These are phyloP conservation scores for Aurelia sp. DNA, from an alignment of 30 jellyfish, hydroid and myxozoan genomes.

Conservation along the genomic window DNA sequence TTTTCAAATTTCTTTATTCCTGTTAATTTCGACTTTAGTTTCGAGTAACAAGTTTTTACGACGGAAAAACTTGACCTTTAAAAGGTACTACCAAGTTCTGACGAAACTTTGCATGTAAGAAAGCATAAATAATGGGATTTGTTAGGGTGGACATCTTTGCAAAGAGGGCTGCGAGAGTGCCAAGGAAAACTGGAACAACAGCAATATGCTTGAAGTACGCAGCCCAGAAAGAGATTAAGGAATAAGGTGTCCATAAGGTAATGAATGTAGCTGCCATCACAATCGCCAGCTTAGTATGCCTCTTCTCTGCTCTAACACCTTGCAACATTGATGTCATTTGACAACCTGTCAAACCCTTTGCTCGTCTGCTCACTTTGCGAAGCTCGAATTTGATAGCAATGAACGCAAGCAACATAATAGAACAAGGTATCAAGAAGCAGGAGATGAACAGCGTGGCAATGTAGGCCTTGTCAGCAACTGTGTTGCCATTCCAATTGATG, in stretches of 20 bases:
- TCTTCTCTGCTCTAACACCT: slow-evolving; percentile 54
- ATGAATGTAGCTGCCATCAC: slow-evolving; percentile 59
- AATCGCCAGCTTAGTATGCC: slow-evolving; percentile 54
- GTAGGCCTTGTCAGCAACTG: slow-evolving; percentile 34
- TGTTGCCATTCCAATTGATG: slow-evolving; percentile 60
- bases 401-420: slow-evolving; percentile 48
- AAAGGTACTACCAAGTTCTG: slow-evolving; percentile 31
- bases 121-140: slow-evolving; percentile 72
- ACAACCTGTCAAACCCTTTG: slow-evolving; percentile 10
- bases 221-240: slow-evolving; percentile 49
- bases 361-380: slow-evolving; percentile 41
- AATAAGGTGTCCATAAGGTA: slow-evolving; percentile 75
- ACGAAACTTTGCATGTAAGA: slow-evolving; percentile 55
- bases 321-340: slow-evolving; percentile 27
- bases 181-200: slow-evolving; percentile 23
- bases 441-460: slow-evolving; percentile 35
- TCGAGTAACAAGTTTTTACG: too few relatives aligned
- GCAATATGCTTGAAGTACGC: slow-evolving; percentile 23
- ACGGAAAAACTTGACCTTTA: slow-evolving; percentile 5
- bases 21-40: too few relatives aligned
- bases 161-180: slow-evolving; percentile 51
- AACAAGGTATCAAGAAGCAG: slow-evolving; percentile 59
- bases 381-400: slow-evolving; percentile 40
- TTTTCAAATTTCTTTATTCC: too few relatives aligned
- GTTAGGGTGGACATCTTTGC: slow-evolving; percentile 55